Base-by-base conservation (phyloP, 1,140 invertebrate genomes). In the Neodiprion lecontei region DNA sequence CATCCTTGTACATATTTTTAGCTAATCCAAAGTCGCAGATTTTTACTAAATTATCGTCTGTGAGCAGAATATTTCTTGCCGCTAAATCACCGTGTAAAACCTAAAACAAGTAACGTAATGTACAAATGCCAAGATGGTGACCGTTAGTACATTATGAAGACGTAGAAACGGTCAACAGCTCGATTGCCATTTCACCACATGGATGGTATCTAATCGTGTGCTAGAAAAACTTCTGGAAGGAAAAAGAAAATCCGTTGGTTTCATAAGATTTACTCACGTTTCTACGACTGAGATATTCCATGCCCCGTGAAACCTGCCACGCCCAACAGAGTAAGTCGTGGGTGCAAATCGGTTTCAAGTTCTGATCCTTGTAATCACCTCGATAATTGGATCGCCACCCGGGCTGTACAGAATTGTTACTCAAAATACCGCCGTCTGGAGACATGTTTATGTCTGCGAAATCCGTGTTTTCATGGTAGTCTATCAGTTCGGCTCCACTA, bases 11-110 rank as follows among this genome's bases (percentile, higher is more conserved):
- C 89, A 99, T 94, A 77, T 96, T 96, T 84, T 96, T 92, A 0
- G 98, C 96, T n/a, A 99, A 87, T 17, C 98, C 98, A 89, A 99
- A 99, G 85, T 99, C 98, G 75, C 97, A 98, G 78, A 99, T 98
- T 86, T 99, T 99, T 0, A 96, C 94, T 0, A 96, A 88, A 82
- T 96, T 95, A 74, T 97, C 91, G 50, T 98, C 96, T 1, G 96
- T 93, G 1, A 99, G 89, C n/a, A 99, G 89, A 73, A 99, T 94
- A 89, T 99, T 99, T 85, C 98, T 91, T 1, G 98, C 97, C 0
- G 98, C 98, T 72, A 99, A 89, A 91, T 99, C 98, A n/a, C 98
- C 94, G 85, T 99, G 98, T 5, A 99, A 82, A 0, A 96, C 93
- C 92, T 94, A 85, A 86, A 61, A 61, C 9, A 61, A 12, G 53